These are phyloP conservation scores for Rhea americana DNA, from an alignment of 2,113 vertebrate species.

Conservation along the genomic window DNA sequence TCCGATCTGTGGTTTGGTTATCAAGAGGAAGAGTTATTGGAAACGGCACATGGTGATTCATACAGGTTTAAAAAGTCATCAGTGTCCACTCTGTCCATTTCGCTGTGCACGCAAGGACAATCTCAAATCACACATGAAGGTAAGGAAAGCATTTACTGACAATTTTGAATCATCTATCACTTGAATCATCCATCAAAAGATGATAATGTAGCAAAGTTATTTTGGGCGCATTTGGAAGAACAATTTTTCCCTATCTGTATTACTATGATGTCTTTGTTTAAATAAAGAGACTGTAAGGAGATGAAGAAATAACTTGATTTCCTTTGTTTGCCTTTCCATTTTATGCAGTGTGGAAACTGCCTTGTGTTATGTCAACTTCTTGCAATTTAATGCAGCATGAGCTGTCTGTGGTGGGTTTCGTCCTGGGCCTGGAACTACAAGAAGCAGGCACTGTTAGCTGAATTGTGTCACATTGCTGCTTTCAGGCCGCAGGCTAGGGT, in stretches of 20 bases:
- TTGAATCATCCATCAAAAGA: not conserved
- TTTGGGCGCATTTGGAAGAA: not conserved
- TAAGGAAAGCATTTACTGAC: slow-evolving; percentile 70
- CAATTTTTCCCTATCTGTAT: not conserved
- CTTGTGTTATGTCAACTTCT: not conserved
- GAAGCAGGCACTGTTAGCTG: not conserved
- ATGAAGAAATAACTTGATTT: not conserved
- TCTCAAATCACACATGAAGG: slow-evolving; percentile 99
- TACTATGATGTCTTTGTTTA: not conserved
- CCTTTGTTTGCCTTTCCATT: not conserved
- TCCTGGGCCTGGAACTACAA: not conserved
- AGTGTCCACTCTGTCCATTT: slow-evolving; percentile 97
- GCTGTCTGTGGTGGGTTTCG: not conserved
- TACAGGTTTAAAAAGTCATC: slow-evolving; percentile 98
- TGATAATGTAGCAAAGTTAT: not conserved
- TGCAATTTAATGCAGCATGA: not conserved
- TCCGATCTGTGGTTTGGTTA: slow-evolving; percentile 97
- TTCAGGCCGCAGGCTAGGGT: not conserved
- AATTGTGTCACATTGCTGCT: not conserved
- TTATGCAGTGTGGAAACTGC: not conserved
- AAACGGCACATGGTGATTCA: slow-evolving; percentile 99
- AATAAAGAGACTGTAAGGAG: not conserved
- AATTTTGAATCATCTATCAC: not conserved
- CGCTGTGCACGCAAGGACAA: slow-evolving; percentile 99
- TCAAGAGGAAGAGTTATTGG: slow-evolving; percentile 99